A percentile compares a stretch with the other conserved stretches of the same genome.
These are phyloP conservation scores for Yponomeuta evonymella DNA, from an alignment of 2,888 invertebrate species.

Conservation along the genomic window DNA sequence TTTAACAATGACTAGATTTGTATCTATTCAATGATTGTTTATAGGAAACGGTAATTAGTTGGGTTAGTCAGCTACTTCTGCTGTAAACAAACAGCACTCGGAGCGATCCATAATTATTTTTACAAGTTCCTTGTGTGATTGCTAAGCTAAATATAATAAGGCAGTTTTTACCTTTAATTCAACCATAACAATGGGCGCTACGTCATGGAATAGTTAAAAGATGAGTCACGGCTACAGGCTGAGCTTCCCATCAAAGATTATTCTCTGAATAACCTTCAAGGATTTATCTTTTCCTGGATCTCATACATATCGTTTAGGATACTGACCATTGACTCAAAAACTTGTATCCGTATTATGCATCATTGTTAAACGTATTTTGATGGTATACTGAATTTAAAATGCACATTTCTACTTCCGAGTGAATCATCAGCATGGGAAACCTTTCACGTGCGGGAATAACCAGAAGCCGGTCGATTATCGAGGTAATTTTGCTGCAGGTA, in stretches of 20 bases:
- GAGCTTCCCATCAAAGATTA: conserved; percentile 21
- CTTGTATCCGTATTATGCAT: neutral
- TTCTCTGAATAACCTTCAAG: neutral
- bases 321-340: neutral
- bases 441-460: neutral
- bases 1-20: no score
- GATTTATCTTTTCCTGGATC: conserved; percentile 17
- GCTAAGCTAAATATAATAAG: conserved; percentile 25
- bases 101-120: no score
- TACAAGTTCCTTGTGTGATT: neutral
- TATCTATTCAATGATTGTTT: no score
- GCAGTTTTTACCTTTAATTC: conserved; percentile 40
- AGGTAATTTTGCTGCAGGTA: neutral
- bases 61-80: no score
- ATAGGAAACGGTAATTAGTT: no score
- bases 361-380: neutral
- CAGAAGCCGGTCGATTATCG: neutral
- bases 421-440: neutral
- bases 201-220: conserved; percentile 36
- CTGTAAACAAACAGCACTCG: no score
- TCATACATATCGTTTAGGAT: conserved; percentile 13
- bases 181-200: conserved; percentile 37
- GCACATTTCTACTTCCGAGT: neutral
- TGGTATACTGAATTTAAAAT: neutral
- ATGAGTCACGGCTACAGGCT: conserved; percentile 48